Evolutionary conservation across 64 coral and sea anemone species (phyloP), one percentile per base, ranked within the genome.

Genomic region (Exaiptasia diaphana): DNA sequence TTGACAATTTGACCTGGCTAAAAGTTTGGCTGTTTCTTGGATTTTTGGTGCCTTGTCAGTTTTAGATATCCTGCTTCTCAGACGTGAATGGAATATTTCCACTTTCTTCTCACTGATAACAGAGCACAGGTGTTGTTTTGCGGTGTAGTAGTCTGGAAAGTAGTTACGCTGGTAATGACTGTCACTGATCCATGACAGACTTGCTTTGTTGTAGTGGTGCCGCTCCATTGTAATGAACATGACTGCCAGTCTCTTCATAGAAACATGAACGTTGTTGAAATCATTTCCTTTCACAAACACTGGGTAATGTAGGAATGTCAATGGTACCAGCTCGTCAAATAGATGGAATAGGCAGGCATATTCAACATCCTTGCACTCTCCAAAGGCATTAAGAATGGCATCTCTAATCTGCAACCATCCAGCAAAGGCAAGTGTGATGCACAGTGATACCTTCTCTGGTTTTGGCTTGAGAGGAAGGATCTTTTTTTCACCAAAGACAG

Each of bases 161-260:
- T 77, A 69, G 36, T 58, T 42, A 43, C 53, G 39, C 7, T 88
- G 86, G 33, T 73, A 69, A 13, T 80, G 45, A 2, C 20, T 57
- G 45, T 88, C 86, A 60, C 86, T 80, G 12, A 88, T 79, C 86
- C 86, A 63, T 46, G 86, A 88, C 13, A 88, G 49, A 17, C 64
- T 48, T 50, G 86, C 86, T 44, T 88, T 80, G 29, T 88, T 78
- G 61, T 70, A 78, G 25, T 87, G 84, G 32, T 87, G 84, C 29
- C 73, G 35, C 42, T 87, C 84, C 84, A 87, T 67, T 14, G 73
- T 50, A 44, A 80, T 70, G 67, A 88, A 88, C 85, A 88, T 88
- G n/a, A n/a, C n/a, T 42, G 71, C 83, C 31, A 90, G 69, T 28
- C 52, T 37, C 70, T 82, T 90, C 87, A 90, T 90, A 40, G 59